phyloP scores from a whole-genome alignment of 30 jellyfish, hydroid and myxozoan genomes.

The Aurelia sp. region DNA sequence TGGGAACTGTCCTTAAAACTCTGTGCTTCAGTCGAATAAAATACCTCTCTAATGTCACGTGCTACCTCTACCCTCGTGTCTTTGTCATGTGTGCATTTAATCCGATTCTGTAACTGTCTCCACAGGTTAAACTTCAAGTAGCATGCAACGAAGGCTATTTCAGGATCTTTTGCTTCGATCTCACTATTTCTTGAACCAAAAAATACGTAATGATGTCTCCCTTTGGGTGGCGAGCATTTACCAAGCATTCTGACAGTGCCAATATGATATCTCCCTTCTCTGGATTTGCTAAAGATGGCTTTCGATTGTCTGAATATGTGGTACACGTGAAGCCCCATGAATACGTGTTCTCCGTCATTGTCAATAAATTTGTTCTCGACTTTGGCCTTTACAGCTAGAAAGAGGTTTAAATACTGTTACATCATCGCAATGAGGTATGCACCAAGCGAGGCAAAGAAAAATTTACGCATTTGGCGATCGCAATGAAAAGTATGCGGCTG shows the following conservation, averaged over 20 bases:
- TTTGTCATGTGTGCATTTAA: constrained; percentile 6
- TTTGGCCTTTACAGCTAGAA: constrained; percentile 47
- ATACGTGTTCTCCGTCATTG: constrained; percentile 33
- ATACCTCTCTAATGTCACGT: constrained; percentile 24
- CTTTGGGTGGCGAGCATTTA: constrained; percentile 49
- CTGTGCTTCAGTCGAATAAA: constrained; percentile 1
- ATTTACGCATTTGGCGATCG: no score
- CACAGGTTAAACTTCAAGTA: constrained; percentile 35
- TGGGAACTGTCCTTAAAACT: neutral
- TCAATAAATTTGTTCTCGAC: constrained; percentile 35
- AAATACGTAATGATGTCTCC: constrained; percentile 32
- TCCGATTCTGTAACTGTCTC: constrained; percentile 19
- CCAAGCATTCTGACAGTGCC: constrained; percentile 46
- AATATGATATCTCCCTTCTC: constrained; percentile 30
- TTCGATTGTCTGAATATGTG: constrained; percentile 14
- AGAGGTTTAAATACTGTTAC: no score
- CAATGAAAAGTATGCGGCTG: no score
- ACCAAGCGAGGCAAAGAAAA: no score
- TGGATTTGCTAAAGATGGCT: neutral
- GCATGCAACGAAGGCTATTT: constrained; percentile 20
- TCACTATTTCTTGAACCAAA: neutral
- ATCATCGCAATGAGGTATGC: no score
- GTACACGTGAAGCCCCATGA: constrained; percentile 44
- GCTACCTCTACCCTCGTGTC: no score
- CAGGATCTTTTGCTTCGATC: neutral